Conservation (phyloP, 1,140 invertebrate genomes). For the Anoplophora glabripennis region DNA sequence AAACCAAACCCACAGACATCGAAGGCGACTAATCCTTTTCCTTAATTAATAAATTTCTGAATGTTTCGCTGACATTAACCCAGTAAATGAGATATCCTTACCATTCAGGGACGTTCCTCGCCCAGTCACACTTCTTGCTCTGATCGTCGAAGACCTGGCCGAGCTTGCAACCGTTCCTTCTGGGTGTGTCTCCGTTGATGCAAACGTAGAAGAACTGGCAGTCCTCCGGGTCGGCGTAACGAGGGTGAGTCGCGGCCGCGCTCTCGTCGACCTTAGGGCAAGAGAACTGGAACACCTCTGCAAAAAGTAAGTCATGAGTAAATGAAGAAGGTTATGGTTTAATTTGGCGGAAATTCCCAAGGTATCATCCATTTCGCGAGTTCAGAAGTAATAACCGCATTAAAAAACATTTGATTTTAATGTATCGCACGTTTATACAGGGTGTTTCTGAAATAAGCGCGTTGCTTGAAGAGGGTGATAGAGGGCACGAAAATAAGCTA, state of each 20-base stretch:
- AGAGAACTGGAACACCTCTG: conserved; percentile 80
- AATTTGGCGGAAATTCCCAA: too few species aligned
- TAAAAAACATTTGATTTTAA: too few species aligned
- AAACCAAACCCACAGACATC: too few species aligned
- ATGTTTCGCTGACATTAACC: too few species aligned
- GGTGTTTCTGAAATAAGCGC: too few species aligned
- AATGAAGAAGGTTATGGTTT: too few species aligned
- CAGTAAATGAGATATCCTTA: conserved; percentile 47
- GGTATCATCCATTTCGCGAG: not conserved
- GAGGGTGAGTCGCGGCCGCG: conserved; percentile 72
- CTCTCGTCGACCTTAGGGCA: conserved; percentile 76
- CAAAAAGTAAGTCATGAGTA: not conserved
- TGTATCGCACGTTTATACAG: too few species aligned
- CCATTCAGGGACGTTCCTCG: conserved; percentile 88
- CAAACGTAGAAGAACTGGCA: conserved; percentile 92
- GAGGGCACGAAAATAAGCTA: too few species aligned
- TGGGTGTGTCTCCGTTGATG: conserved; percentile 78
- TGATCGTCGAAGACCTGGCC: conserved; percentile 90
- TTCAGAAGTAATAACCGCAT: not conserved
- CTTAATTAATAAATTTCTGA: too few species aligned
- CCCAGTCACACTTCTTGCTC: conserved; percentile 80
- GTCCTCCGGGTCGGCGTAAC: conserved; percentile 84
- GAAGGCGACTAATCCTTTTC: too few species aligned
- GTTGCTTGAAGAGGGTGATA: too few species aligned
- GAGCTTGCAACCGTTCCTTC: conserved; percentile 80